Evolutionary conservation across 2,113 vertebrate species (phyloP).

Genomic region (Brienomyrus longianalis): DNA sequence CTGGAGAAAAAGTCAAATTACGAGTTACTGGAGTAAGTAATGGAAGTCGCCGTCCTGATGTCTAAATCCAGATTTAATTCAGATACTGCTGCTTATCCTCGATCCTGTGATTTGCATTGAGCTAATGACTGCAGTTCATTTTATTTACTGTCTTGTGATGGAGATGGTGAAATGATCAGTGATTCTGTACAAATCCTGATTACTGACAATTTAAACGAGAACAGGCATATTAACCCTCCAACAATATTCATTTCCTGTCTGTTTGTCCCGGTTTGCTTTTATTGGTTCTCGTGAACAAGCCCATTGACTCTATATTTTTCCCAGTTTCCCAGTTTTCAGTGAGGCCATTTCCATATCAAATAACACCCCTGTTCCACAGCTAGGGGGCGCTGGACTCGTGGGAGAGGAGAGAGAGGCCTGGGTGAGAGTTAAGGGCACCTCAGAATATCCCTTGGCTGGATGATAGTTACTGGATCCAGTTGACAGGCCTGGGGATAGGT

Average conservation of each 20-base stretch:
- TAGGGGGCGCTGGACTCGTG: background rate
- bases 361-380: background rate
- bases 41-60: background rate
- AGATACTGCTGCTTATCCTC: background rate
- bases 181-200: background rate
- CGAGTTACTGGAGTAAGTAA: conserved; percentile 93
- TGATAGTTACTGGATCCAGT: background rate
- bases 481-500: background rate
- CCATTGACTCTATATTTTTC: background rate
- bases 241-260: background rate
- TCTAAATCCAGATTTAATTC: background rate
- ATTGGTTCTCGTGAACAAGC: background rate
- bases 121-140: background rate
- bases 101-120: background rate
- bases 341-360: conserved; percentile 8
- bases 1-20: conserved; percentile 99
- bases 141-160: background rate
- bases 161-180: background rate
- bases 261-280: background rate
- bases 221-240: background rate
- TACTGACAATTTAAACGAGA: background rate
- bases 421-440: background rate
- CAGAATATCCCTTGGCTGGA: background rate
- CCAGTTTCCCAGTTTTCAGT: background rate
- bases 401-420: background rate